Conservation (phyloP, 2,888 invertebrate species). For the Trissoscelio sp. region DNA sequence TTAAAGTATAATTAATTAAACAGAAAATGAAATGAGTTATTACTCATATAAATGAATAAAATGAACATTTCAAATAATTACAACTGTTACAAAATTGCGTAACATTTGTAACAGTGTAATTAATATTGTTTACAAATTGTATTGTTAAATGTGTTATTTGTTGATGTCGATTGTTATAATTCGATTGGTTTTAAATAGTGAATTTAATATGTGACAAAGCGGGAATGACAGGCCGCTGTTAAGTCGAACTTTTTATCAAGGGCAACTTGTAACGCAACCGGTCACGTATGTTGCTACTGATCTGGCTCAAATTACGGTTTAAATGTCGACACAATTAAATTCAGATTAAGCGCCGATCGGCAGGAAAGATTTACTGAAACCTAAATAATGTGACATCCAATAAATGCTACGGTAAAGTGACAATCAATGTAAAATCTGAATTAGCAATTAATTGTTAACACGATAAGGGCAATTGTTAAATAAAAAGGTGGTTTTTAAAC, state of each 20-base stretch:
- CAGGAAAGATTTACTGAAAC: conserved; percentile 58
- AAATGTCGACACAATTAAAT: conserved; percentile 76
- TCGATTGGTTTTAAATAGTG: conserved; percentile 7
- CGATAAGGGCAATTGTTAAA: conserved; percentile 16
- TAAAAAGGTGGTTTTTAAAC: neutral
- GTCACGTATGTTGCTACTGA: conserved; percentile 69
- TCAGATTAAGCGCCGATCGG: conserved; percentile 77
- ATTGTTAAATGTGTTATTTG: neutral
- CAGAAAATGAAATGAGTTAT: too few species aligned
- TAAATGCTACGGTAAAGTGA: conserved; percentile 28
- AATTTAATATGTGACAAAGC: conserved; percentile 42
- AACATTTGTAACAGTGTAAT: neutral
- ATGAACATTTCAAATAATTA: too few species aligned
- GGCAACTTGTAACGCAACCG: conserved; percentile 56
- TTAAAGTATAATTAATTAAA: too few species aligned
- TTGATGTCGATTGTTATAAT: conserved; percentile 1
- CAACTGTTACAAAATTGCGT: too few species aligned
- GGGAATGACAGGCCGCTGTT: conserved; percentile 28
- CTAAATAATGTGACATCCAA: conserved; percentile 59
- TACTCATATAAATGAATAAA: too few species aligned
- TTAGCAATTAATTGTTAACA: conserved; percentile 15
- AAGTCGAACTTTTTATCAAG: conserved; percentile 56
- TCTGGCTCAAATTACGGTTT: conserved; percentile 77
- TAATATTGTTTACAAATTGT: neutral
- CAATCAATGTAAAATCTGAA: conserved; percentile 27